phyloP scores from a whole-genome alignment of 2,797 vertebrate genomes.

The Sebastes flavidus region DNA sequence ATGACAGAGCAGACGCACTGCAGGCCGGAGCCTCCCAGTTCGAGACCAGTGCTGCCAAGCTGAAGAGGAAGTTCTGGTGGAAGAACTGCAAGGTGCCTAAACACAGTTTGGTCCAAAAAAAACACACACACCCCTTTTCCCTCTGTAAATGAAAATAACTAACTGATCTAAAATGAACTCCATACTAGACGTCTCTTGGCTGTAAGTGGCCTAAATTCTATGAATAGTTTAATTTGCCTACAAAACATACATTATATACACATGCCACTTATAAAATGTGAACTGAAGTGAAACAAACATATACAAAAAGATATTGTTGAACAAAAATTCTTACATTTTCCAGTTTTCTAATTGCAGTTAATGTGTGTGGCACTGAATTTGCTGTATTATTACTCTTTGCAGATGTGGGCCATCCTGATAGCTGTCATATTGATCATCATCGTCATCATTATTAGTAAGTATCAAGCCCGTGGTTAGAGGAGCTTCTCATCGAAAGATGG shows the following conservation, averaged over 20 bases:
- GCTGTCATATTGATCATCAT: conserved; percentile 79
- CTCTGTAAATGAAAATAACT: not conserved
- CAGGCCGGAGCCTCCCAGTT: conserved; percentile 93
- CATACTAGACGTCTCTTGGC: not conserved
- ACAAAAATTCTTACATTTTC: not conserved
- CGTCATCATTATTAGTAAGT: conserved; percentile 79
- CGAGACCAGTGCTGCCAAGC: conserved; percentile 91
- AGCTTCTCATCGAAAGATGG: not conserved
- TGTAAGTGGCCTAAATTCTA: not conserved
- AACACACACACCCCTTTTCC: not conserved
- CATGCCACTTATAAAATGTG: not conserved
- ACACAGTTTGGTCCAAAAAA: not conserved
- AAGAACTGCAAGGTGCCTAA: conserved; percentile 86
- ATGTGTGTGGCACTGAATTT: not conserved
- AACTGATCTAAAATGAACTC: not conserved
- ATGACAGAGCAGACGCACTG: conserved; percentile 89
- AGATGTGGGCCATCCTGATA: conserved; percentile 85
- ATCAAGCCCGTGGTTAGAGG: conserved; percentile 6
- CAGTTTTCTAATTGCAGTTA: not conserved
- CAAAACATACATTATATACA: not conserved
- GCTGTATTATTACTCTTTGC: not conserved
- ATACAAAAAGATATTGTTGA: not conserved
- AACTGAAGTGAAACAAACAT: not conserved
- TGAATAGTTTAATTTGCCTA: not conserved
- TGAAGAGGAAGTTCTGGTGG: conserved; percentile 94